These are phyloP conservation scores for Charaxes varanes DNA, from an alignment of 1,140 invertebrate species.

Conservation along the genomic window DNA sequence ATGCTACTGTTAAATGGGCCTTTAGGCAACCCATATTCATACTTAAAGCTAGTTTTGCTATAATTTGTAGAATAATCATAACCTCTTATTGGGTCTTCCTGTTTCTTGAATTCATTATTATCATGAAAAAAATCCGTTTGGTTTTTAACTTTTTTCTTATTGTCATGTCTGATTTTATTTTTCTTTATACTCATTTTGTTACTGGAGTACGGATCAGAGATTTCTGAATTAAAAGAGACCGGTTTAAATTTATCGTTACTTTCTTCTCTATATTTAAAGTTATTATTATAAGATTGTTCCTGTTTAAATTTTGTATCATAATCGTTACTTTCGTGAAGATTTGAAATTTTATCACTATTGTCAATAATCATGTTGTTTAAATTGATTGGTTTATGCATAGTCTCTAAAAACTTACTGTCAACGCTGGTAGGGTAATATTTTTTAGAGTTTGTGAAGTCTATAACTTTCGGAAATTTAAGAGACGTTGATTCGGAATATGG, in stretches of 20 bases:
- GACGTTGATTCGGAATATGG: conserved; percentile 17
- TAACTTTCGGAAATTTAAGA: conserved; percentile 48
- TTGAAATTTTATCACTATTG: conserved; percentile 13
- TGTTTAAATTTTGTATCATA: conserved; percentile 13
- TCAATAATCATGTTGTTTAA: conserved; percentile 10
- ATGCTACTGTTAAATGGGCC: conserved; percentile 36
- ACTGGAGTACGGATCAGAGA: conserved; percentile 5
- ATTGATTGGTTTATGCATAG: conserved; percentile 23
- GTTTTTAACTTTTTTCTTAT: conserved; percentile 44
- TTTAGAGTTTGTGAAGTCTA: conserved; percentile 55
- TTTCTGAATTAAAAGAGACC: conserved; percentile 10
- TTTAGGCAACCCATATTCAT: conserved; percentile 31
- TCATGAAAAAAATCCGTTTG: conserved; percentile 27
- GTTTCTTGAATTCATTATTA: conserved; percentile 33
- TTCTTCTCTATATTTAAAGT: conserved; percentile 23
- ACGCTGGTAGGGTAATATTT: conserved; percentile 40
- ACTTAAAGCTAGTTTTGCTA: conserved; percentile 44
- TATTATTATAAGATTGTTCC: conserved; percentile 23
- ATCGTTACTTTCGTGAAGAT: conserved; percentile 17
- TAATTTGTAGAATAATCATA: conserved; percentile 54
- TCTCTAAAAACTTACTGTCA: conserved; percentile 34
- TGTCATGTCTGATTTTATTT: conserved; percentile 31
- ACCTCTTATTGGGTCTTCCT: conserved; percentile 37
- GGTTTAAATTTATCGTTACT: conserved; percentile 21
- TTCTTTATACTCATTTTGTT: conserved; percentile 15